phyloP scores from a whole-genome alignment of 1,140 invertebrate genomes.

The Orchestia grillus region DNA sequence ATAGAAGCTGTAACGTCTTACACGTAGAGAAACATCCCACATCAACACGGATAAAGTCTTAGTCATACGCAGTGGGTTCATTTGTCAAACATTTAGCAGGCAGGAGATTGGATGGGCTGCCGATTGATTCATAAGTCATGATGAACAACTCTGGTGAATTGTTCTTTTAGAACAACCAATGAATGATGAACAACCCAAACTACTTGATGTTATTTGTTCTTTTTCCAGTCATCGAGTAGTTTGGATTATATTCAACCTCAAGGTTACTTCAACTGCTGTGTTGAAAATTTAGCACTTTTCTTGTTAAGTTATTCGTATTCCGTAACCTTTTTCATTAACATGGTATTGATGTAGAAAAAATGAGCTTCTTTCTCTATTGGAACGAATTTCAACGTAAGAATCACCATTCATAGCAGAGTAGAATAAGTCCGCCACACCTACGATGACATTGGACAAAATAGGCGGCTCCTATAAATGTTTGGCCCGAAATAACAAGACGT shows the following conservation, averaged over 20 bases:
- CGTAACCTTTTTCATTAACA: neutral
- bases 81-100: neutral
- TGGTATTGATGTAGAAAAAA: neutral
- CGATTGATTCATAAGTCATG: neutral
- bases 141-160: neutral
- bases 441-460: neutral
- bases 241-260: too few species aligned
- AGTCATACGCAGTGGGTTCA: neutral
- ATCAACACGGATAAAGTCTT: neutral
- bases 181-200: too few species aligned
- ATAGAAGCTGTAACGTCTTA: neutral
- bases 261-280: too few species aligned
- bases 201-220: too few species aligned
- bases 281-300: neutral
- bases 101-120: too few species aligned
- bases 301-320: neutral
- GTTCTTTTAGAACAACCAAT: neutral
- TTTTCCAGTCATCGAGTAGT: too few species aligned
- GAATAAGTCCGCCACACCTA: neutral
- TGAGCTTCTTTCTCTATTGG: neutral
- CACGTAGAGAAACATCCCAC: neutral
- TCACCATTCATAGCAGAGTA: neutral
- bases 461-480: neutral
- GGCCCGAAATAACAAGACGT: neutral
- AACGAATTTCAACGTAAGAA: neutral